Conservation (phyloP, 2,888 invertebrate genomes). For the Eurois occulta region DNA sequence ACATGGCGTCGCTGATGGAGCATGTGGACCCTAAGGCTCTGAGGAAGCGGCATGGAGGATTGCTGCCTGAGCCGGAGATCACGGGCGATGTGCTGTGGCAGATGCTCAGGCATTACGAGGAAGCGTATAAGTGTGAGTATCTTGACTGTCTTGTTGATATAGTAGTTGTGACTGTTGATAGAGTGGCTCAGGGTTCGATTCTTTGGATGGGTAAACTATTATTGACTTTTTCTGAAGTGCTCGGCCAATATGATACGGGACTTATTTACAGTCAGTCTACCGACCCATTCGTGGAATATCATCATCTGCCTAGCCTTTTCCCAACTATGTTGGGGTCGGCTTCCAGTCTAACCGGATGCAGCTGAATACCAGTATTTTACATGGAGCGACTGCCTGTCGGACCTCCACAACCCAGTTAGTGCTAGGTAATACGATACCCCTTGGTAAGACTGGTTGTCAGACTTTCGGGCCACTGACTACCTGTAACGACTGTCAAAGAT, state of each 20-base stretch:
- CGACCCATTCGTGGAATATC: background rate
- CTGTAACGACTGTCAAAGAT: too few species aligned
- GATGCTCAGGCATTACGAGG: slow-evolving; percentile 92
- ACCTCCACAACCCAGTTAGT: too few species aligned
- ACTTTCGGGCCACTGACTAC: too few species aligned
- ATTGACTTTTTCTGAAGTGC: background rate
- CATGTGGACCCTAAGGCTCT: slow-evolving; percentile 91
- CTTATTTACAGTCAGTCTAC: background rate
- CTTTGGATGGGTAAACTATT: background rate
- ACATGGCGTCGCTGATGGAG: slow-evolving; percentile 91
- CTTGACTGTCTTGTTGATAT: too few species aligned
- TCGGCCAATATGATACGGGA: background rate
- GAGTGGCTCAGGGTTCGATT: background rate
- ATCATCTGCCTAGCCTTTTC: too few species aligned
- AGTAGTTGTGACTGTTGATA: background rate
- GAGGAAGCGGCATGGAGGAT: slow-evolving; percentile 92
- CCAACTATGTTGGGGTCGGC: too few species aligned
- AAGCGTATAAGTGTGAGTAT: slow-evolving; percentile 92
- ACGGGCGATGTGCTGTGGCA: slow-evolving; percentile 92
- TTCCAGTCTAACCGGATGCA: too few species aligned
- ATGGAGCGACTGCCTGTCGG: too few species aligned
- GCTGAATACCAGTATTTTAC: too few species aligned
- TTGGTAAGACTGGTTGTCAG: too few species aligned
- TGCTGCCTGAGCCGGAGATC: slow-evolving; percentile 91
- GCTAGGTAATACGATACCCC: too few species aligned